Evolutionary conservation across 92 coral and sea anemone species (phyloP).

Genomic region (Meandrina meandrites): DNA sequence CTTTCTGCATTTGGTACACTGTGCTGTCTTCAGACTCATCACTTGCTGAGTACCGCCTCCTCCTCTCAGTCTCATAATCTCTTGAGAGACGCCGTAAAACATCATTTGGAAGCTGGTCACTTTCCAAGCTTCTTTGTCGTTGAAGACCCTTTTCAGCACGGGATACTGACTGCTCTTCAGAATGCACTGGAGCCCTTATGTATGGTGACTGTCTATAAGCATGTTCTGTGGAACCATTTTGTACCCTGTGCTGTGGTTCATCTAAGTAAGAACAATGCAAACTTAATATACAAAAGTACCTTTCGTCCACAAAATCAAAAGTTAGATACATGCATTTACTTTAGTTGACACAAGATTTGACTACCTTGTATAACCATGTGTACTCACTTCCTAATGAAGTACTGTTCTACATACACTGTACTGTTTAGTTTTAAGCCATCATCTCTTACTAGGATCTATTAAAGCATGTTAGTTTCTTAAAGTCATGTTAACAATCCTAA

Average conservation of each 20-base stretch:
- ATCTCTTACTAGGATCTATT: no score
- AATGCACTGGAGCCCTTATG: constrained; percentile 12
- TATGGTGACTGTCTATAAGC: constrained; percentile 27
- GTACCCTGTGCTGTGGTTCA: constrained; percentile 3
- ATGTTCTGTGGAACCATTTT: constrained; percentile 8
- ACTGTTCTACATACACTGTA: no score
- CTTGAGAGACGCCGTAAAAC: constrained; percentile 14
- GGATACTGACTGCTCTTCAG: background rate
- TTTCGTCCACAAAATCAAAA: no score
- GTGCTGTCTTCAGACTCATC: constrained; percentile 47
- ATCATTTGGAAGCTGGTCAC: constrained; percentile 13
- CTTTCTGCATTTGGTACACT: constrained; percentile 14
- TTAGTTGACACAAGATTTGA: no score
- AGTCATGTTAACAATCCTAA: no score
- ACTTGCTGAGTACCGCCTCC: constrained; percentile 52
- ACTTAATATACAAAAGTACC: background rate
- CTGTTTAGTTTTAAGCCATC: no score
- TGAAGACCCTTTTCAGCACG: background rate
- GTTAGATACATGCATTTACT: no score
- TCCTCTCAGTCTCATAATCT: constrained; percentile 33
- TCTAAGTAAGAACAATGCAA: constrained; percentile 9
- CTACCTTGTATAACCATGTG: no score
- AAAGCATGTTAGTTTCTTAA: no score
- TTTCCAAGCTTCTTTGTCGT: constrained; percentile 20
- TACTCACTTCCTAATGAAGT: no score